Base-by-base conservation (phyloP, 2,797 vertebrate genomes). In the Rhinatrema bivittatum region DNA sequence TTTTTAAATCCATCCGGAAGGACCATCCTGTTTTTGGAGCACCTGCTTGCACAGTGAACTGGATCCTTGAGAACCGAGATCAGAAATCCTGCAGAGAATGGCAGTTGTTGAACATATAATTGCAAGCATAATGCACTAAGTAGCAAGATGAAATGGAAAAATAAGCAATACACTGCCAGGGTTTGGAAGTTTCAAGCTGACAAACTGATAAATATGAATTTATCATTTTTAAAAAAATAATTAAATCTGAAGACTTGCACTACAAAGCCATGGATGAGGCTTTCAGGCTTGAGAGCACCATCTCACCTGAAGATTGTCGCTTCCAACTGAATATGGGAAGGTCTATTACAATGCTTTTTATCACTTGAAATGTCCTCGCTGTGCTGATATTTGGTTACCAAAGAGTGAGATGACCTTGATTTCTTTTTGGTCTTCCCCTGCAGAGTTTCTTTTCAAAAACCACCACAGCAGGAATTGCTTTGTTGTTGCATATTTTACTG, bases 311-410 rank as follows among this genome's bases (percentile, higher is more conserved):
- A 73, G 42, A 50, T 63, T 51, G 58, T 49, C n/a, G n/a, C n/a
- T 63, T 67, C 49, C 40, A 5, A 52, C 60, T 61, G 53, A 43
- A 20, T 68, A 46, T 29, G 30, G 59, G 42, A 50, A 53, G 36
- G 25, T 39, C 22, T 38, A 48, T 32, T 46, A 39, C 57, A 54
- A 53, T n/a, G n/a, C 50, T 59, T 65, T 56, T 65, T 72, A 66
- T 67, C 75, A 80, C 81, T 85, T 81, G 79, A 77, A n/a, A 52
- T 60, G 48, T 68, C 62, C 48, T 65, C 56, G 62, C n/a, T 68
- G 74, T 79, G 69, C 66, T 75, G 78, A 84, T 38, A 72, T 79
- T 86, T 70, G 75, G 82, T 86, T 81, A 95, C 94, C 93, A 97
- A 96, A 98, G 92, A 97, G 68, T 78, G 81, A 59, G 73, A 72